Conservation (phyloP, 2,797 vertebrate genomes). For the Chaenodraco wilsoni region DNA sequence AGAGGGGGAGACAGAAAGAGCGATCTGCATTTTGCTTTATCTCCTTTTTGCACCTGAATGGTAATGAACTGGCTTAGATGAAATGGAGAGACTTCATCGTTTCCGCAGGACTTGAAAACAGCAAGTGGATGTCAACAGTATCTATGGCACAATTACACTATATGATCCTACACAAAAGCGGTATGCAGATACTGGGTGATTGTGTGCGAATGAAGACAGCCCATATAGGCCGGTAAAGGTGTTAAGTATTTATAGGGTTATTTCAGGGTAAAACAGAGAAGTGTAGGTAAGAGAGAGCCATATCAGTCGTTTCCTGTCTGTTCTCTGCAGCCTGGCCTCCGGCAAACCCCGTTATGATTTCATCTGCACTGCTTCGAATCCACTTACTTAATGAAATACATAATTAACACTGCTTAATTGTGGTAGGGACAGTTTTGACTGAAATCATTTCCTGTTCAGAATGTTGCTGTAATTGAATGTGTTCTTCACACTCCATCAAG, state of each 20-base stretch:
- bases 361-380: constrained; percentile 95
- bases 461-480: constrained; percentile 96
- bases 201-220: constrained; percentile 57
- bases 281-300: constrained; percentile 64
- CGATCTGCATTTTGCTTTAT: constrained; percentile 81
- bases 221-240: constrained; percentile 68
- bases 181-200: constrained; percentile 72
- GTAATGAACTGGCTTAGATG: constrained; percentile 77
- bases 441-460: constrained; percentile 98
- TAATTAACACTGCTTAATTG: constrained; percentile 99
- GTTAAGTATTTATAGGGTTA: constrained; percentile 79
- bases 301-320: constrained; percentile 76
- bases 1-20: constrained; percentile 72
- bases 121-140: constrained; percentile 74
- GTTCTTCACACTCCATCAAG: constrained; percentile 91
- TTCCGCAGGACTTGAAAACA: constrained; percentile 69
- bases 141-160: constrained; percentile 76
- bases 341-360: constrained; percentile 90
- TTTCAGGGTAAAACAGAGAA: constrained; percentile 69
- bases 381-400: constrained; percentile 99
- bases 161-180: constrained; percentile 59
- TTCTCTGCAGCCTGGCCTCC: constrained; percentile 86
- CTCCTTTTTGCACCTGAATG: constrained; percentile 82
- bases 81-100: constrained; percentile 68
- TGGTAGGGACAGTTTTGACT: constrained; percentile 97